Percentiles rank a stretch among this genome's conserved stretches.
These are phyloP conservation scores for Stenodera caucasica DNA, from an alignment of 2,888 invertebrate genomes.

Conservation along the genomic window DNA sequence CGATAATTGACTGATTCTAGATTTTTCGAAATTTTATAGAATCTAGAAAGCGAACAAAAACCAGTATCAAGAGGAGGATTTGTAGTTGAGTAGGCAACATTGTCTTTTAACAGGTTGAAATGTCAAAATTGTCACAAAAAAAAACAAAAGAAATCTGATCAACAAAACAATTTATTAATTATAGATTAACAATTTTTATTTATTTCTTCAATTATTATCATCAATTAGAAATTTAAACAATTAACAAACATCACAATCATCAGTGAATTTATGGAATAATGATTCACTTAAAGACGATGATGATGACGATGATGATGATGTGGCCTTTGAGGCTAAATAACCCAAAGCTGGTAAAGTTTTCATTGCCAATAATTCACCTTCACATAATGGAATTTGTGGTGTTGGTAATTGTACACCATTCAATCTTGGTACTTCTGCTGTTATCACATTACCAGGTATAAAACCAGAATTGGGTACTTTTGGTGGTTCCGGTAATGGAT, in stretches of 20 bases:
- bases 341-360: slow-evolving; percentile 10
- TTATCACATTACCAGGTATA: slow-evolving; percentile 42
- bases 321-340: neutral
- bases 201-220: neutral
- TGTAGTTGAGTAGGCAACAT: no score
- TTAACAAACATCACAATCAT: neutral
- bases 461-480: slow-evolving; percentile 33
- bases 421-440: slow-evolving; percentile 34
- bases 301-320: neutral
- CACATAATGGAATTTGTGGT: slow-evolving; percentile 18
- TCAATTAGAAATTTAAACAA: neutral
- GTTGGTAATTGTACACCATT: slow-evolving; percentile 25
- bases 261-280: neutral
- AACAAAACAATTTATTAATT: neutral
- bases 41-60: no score
- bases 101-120: no score
- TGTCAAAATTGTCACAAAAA: no score
- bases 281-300: neutral
- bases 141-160: neutral
- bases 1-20: no score
- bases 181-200: neutral
- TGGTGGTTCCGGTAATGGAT: slow-evolving; percentile 10
- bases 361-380: slow-evolving; percentile 3
- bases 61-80: no score
- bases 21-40: no score